phyloP scores from a whole-genome alignment of 2,797 vertebrate species.

The Channa striata region DNA sequence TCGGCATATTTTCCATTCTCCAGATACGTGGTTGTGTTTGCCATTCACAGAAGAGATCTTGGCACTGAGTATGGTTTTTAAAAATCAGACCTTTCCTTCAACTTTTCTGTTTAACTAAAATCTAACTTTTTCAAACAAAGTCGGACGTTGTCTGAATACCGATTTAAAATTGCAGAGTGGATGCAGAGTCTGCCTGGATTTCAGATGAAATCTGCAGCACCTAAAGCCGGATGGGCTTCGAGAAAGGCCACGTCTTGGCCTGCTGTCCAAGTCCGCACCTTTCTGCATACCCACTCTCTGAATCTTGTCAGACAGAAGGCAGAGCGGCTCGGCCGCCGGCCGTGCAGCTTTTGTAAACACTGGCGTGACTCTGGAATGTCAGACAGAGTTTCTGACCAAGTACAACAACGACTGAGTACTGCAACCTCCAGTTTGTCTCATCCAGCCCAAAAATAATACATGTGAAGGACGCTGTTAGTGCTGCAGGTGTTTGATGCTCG shows the following conservation, averaged over 20 bases:
- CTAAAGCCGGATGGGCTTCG: slow-evolving; percentile 34
- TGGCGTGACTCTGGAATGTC: slow-evolving; percentile 64
- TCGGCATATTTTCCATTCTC: slow-evolving; percentile 36
- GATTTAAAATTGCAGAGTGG: slow-evolving; percentile 10
- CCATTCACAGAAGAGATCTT: slow-evolving; percentile 30
- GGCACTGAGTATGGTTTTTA: slow-evolving; percentile 5
- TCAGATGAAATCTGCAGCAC: slow-evolving; percentile 34
- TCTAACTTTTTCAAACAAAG: slow-evolving; percentile 34
- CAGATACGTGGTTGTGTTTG: slow-evolving; percentile 27
- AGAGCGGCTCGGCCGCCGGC: slow-evolving; percentile 25
- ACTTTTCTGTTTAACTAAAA: slow-evolving; percentile 5
- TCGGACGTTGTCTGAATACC: slow-evolving; percentile 15
- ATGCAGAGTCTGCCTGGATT: slow-evolving; percentile 22
- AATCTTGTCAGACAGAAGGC: slow-evolving; percentile 58
- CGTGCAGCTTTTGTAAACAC: slow-evolving; percentile 58
- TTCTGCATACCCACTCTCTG: slow-evolving; percentile 27
- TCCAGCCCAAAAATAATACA: slow-evolving; percentile 43
- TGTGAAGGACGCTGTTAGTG: slow-evolving; percentile 41
- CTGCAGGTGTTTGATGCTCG: slow-evolving; percentile 25
- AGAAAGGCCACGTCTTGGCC: slow-evolving; percentile 44
- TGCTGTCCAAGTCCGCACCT: slow-evolving; percentile 29
- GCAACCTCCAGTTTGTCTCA: slow-evolving; percentile 33
- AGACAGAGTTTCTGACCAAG: slow-evolving; percentile 65
- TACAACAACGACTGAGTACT: slow-evolving; percentile 41
- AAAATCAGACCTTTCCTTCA: slow-evolving; percentile 20